Base-by-base conservation (phyloP, 2,888 invertebrate genomes). In the Sarcophaga rosellei region DNA sequence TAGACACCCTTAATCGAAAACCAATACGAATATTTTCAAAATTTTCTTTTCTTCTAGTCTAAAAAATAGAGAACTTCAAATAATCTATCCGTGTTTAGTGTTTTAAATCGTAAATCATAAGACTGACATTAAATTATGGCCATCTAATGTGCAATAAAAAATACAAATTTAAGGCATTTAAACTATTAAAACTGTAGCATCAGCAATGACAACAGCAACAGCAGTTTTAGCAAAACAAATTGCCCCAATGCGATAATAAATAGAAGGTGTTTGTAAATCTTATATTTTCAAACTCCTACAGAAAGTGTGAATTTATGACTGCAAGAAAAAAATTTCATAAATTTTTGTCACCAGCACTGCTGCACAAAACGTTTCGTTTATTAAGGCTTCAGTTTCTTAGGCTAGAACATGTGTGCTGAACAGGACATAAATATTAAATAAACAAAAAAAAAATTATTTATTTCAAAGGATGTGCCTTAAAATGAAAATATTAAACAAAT, bases 71-170 rank as follows among this genome's bases (percentile, higher is more conserved):
- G 6, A 6, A 35, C 35, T 35, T 10, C 8, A 35, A 35, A 35
- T 35, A 35, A 35, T 35, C 35, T 35, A 8, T 35, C 1, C 1
- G 8, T 35, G 8, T 35, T 10, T 35, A 8, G 10, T 35, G 35
- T 61, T 10, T 5, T 23, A n/a, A 10, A 70, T n/a, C 63, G 20
- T 76, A 82, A 76, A 82, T 77, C 65, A 70, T 77, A 76, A 65
- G 45, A 4, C 23, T 65, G 70, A 21, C 76, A 77, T 66, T 75
- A 57, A 75, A 69, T 57, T 82, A 72, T 61, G 59, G 45, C 82
- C 65, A 66, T 77, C 65, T 77, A 72, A 82, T 82, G 72, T 61
- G 35, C 45, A 82, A 61, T 47, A 82, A 77, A 82, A 59, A 61
- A 35, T 35, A 35, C 1, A 35, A 35, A 35, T 10, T 70, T 72